Percentiles rank a stretch among this genome's conserved stretches.
Evolutionary conservation across 2,888 invertebrate genomes (phyloP).

Genomic region (Drosophila kuntzei): DNA sequence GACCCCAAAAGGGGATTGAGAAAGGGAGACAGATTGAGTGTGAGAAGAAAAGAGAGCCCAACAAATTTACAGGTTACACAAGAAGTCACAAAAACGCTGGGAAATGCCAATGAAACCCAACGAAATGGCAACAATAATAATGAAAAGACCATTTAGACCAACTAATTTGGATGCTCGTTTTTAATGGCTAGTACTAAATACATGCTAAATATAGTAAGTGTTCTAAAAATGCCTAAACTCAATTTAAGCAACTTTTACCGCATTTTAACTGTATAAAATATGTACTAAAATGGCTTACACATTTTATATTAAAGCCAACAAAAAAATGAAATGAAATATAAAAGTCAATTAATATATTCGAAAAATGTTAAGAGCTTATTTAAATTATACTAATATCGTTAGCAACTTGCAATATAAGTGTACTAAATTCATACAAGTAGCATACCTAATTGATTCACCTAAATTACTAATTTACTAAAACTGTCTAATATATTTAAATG

Average conservation of each 20-base stretch:
- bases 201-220: not conserved
- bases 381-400: too few relatives aligned
- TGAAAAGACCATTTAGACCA: slow-evolving; percentile 2
- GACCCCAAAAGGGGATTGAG: slow-evolving; percentile 65
- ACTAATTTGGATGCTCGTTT: slow-evolving; percentile 11
- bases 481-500: not conserved
- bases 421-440: not conserved
- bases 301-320: too few relatives aligned
- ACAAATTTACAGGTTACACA: slow-evolving; percentile 38
- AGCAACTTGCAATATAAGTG: not conserved
- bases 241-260: not conserved
- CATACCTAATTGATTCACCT: not conserved
- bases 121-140: slow-evolving; percentile 36
- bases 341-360: too few relatives aligned
- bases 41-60: slow-evolving; percentile 6
- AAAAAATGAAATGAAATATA: too few relatives aligned
- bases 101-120: slow-evolving; percentile 29
- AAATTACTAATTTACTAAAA: slow-evolving; percentile 2
- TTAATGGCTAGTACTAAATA: not conserved
- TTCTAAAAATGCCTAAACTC: not conserved
- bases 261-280: not conserved
- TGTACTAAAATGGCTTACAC: not conserved
- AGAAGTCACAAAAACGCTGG: slow-evolving; percentile 36
- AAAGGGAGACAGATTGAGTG: slow-evolving; percentile 23
- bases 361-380: too few relatives aligned